These are phyloP conservation scores for Neomonachus schauinslandi DNA, from an alignment of 2,113 vertebrate species.

Conservation along the genomic window DNA sequence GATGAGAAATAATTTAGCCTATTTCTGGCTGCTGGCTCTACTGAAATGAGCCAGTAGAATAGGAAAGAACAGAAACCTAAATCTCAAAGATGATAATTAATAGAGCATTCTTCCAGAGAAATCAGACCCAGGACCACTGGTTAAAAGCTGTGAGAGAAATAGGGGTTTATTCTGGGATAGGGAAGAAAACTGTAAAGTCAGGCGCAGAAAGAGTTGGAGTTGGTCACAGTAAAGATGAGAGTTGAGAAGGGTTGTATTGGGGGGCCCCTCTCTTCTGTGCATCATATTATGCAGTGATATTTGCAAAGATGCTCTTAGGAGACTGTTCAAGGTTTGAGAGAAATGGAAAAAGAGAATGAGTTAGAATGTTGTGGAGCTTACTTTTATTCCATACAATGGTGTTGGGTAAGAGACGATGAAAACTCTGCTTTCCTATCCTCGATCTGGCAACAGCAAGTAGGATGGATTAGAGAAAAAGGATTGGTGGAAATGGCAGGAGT, in stretches of 20 bases:
- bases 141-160: neutral
- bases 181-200: neutral
- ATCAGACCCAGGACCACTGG: neutral
- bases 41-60: neutral
- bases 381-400: neutral
- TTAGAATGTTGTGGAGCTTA: neutral
- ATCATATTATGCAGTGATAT: neutral
- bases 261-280: neutral
- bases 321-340: neutral
- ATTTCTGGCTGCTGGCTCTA: too few relatives aligned
- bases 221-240: neutral
- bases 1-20: neutral
- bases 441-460: neutral
- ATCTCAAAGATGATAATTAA: neutral
- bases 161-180: neutral
- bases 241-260: neutral
- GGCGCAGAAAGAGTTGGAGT: neutral
- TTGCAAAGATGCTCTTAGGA: neutral
- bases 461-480: neutral
- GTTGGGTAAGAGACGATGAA: neutral
- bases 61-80: neutral
- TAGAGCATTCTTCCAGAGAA: neutral
- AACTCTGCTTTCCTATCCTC: neutral
- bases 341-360: neutral
- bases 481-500: neutral